A percentile compares a stretch with the other conserved stretches of the same genome.
These are phyloP conservation scores for Misgurnus anguillicaudatus DNA, from an alignment of 2,113 vertebrate genomes.

Conservation along the genomic window DNA sequence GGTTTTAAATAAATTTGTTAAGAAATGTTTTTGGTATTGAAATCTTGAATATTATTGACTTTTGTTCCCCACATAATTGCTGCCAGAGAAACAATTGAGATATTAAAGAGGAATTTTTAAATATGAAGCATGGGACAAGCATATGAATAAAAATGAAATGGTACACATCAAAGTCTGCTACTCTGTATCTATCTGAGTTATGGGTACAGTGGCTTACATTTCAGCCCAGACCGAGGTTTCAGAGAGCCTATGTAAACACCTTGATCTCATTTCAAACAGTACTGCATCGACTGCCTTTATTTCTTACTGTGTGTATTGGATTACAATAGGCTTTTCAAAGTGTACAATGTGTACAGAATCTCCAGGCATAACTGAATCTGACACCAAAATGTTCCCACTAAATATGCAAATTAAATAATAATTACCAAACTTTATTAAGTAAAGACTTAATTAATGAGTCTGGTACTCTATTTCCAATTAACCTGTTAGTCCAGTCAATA, in stretches of 20 bases:
- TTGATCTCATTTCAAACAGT: slow-evolving; percentile 72
- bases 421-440: slow-evolving; percentile 17
- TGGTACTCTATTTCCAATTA: slow-evolving; percentile 6
- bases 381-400: background rate
- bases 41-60: too few species aligned
- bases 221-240: slow-evolving; percentile 33
- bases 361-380: background rate
- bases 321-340: slow-evolving; percentile 70
- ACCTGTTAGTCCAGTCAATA: slow-evolving; percentile 34
- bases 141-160: background rate
- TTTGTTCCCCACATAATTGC: too few species aligned
- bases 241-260: slow-evolving; percentile 69
- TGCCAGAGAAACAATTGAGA: too few species aligned
- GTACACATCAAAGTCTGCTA: background rate
- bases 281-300: slow-evolving; percentile 69
- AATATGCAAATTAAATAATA: slow-evolving; percentile 17
- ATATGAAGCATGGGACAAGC: background rate
- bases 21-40: too few species aligned
- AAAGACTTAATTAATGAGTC: slow-evolving; percentile 28
- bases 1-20: too few species aligned
- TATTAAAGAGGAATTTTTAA: too few species aligned
- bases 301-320: slow-evolving; percentile 68
- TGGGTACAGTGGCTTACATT: slow-evolving; percentile 25
- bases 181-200: slow-evolving; percentile 3
- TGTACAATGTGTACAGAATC: slow-evolving; percentile 59